Evolutionary conservation across 2,113 vertebrate genomes (phyloP), one percentile per base, ranked within the genome.

Genomic region (Gallinago paraguaiae): DNA sequence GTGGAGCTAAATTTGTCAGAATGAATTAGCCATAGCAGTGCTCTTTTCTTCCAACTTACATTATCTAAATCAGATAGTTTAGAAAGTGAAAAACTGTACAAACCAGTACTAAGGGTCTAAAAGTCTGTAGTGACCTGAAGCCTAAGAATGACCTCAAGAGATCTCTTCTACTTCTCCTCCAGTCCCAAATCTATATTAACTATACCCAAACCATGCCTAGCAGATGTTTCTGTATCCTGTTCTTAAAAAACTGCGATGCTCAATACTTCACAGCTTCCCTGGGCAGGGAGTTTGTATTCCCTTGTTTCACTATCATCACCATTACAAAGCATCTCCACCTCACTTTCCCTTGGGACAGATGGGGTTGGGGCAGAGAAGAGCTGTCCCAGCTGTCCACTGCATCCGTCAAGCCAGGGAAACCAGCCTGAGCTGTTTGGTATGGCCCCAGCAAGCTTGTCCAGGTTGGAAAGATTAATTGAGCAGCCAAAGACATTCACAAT

Each of bases 351-450:
- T 30, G 33, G 33, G 63, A 54, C n/a, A 51, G 51, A 30, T 7
- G 10, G 60, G 12, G 12, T 24, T 74, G 39, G n/a, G 33, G 13
- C 39, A 88, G 50, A 53, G 2, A 71, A 59, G 15, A 64, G 33
- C 33, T 20, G 4, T 69, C 39, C 46, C 48, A 86, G 24, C 17
- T 6, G 2, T 33, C 23, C 25, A 41, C 53, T 6, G 0, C 5
- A 3, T 67, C n/a, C 18, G 39, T 8, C 2, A 4, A 56, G 24
- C 4, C 37, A 50, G 25, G 25, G 23, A 70, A 92, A 63, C 8
- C 0, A 0, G 31, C 27, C 15, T n/a, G 37, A 70, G 35, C 28
- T 68, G 7, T n/a, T 85, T 60, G 39, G 17, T 35, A 46, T 0
- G 1, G 37, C 22, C 50, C 19, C 69, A 74, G 41, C 1, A 75